phyloP scores from a whole-genome alignment of 2,797 vertebrate genomes.

The Scleropages formosus region DNA sequence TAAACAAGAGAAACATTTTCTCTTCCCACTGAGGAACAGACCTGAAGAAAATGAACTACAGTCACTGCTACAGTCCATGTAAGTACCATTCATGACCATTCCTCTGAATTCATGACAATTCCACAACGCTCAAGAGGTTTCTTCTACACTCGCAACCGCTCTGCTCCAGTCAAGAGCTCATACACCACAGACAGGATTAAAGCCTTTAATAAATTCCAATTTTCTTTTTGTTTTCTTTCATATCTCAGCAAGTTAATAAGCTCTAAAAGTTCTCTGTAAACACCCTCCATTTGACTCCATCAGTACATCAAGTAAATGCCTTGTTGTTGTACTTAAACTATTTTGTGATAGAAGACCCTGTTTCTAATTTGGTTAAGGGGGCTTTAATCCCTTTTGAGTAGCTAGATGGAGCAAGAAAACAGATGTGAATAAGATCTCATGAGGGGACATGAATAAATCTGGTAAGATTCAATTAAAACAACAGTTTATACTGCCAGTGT shows the following conservation, averaged over 20 bases:
- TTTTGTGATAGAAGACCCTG: conserved; percentile 21
- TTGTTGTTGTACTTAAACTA: conserved; percentile 14
- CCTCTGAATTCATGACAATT: too few species aligned
- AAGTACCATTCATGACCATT: too few species aligned
- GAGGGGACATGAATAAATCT: conserved; percentile 25
- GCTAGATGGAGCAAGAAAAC: conserved; percentile 40
- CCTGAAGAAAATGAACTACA: too few species aligned
- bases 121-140: too few species aligned
- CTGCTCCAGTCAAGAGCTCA: not conserved
- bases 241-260: conserved; percentile 21
- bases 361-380: conserved; percentile 28
- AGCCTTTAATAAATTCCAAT: not conserved
- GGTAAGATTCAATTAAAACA: conserved; percentile 38
- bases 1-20: too few species aligned
- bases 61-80: too few species aligned
- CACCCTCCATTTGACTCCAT: not conserved
- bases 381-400: conserved; percentile 29
- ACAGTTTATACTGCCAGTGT: conserved; percentile 12
- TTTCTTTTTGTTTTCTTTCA: not conserved
- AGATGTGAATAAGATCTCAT: conserved; percentile 46
- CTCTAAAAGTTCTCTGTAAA: conserved; percentile 5
- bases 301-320: conserved; percentile 5
- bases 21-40: too few species aligned
- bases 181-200: not conserved
- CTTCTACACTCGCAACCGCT: not conserved